These are phyloP conservation scores for Craseonycteris thonglongyai DNA, from an alignment of 2,113 vertebrate genomes.

Conservation along the genomic window DNA sequence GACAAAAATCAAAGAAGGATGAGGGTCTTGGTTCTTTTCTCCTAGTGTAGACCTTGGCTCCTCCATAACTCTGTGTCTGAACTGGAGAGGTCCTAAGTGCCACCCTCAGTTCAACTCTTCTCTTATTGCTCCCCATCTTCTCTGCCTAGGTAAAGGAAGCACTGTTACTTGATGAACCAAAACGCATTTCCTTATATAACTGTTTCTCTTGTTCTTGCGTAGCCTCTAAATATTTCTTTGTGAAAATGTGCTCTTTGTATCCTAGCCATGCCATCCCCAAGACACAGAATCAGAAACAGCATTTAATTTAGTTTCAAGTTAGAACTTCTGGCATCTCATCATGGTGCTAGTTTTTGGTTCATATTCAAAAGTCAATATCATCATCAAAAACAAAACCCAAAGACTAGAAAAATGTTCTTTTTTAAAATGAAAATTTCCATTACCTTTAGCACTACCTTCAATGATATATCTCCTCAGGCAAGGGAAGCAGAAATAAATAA, in stretches of 20 bases:
- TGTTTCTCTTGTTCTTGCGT: background rate
- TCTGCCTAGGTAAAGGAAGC: background rate
- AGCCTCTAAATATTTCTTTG: background rate
- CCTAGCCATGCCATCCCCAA: background rate
- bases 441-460: too few species aligned
- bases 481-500: too few species aligned
- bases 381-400: conserved; percentile 5
- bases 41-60: background rate
- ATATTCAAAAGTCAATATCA: conserved; percentile 16
- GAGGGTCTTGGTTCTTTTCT: background rate
- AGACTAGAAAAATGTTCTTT: background rate
- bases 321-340: background rate
- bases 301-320: background rate
- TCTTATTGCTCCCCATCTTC: background rate
- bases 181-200: background rate
- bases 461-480: too few species aligned
- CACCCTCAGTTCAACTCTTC: background rate
- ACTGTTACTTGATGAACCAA: background rate
- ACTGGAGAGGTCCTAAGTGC: background rate
- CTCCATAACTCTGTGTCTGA: background rate
- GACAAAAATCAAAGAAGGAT: background rate
- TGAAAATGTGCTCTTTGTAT: background rate
- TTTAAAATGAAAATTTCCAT: background rate
- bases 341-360: background rate
- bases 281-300: background rate